Evolutionary conservation across 2,888 invertebrate genomes (phyloP), one percentile per base, ranked within the genome.

Genomic region (Tenthredo livida): DNA sequence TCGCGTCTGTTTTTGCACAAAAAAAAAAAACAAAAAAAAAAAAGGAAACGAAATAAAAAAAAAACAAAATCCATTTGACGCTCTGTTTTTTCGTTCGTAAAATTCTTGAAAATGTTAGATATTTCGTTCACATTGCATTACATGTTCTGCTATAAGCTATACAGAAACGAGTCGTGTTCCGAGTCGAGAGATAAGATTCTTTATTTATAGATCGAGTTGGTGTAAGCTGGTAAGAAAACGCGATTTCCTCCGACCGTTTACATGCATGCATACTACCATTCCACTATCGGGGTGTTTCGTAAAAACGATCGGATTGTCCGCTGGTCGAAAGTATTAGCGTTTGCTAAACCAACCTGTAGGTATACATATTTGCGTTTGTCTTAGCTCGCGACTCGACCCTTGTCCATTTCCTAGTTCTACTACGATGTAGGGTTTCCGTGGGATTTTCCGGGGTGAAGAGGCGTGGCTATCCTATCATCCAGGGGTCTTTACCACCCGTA

Each of bases 121-220:
- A 9, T 25, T 6, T 15, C 5, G 17, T 17, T 17, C 17, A 50
- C 50, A 50, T 50, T 15, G 5, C 17, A 50, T 50, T 5, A 50
- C 10, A 43, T 54, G 54, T n/a, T 54, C 6, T n/a, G n/a, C n/a
- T n/a, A 54, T n/a, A 54, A 54, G 54, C 54, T 54, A 54, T 54
- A 54, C n/a, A 54, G 54, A 73, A 73, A 43, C 43, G 21, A 40
- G 40, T 43, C 40, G 72, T 72, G 40, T 72, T 72, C 72, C 37
- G n/a, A 37, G 21, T 9, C 40, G 21, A 43, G 21, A 37, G 73
- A 73, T 73, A 73, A 73, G 73, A 21, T 43, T n/a, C 15, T 73
- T 43, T 73, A 43, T 73, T 73, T 43, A 73, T 73, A 73, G n/a
- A 17, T 67, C 33, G 29, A 33, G 29, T 12, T 2, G 12, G 67